Base-by-base conservation (phyloP, 2,888 invertebrate species). In the Lycaena phlaeas region DNA sequence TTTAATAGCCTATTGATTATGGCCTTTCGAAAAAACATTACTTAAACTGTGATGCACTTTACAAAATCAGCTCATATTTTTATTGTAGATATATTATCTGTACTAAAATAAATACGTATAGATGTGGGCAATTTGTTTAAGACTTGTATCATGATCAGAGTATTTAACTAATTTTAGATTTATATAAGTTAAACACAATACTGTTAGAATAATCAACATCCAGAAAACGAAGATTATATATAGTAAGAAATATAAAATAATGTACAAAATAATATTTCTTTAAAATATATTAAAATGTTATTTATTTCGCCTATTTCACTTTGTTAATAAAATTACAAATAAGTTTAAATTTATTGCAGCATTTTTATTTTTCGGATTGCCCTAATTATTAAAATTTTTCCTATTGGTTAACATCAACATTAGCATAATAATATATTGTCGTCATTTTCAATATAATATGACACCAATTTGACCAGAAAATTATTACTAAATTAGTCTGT, bases 191-290 rank as follows among this genome's bases (percentile, higher is more conserved):
- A 39, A 39, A 34, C 22, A 34, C 12, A 7, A 34, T 34, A 22
- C 12, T 34, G 12, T 39, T 18, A 22, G 31, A 26, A 40, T 40
- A 25, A 25, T 31, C 31, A 9, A 30, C 30, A 40, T 31, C 26
- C 26, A 26, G 25, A 40, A 26, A 40, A 14, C 31, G 39, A 25
- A 26, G 26, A 40, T 31, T 40, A 25, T 31, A 30, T 31, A 25
- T 64, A 70, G 51, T 72, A 68, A 70, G 57, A 56, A 53, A 52
- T 68, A 64, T 68, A 67, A 71, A 68, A 61, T 70, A 77, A 75
- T 84, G 82, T 84, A 84, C 82, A 84, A 82, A 81, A 76, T 72
- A 78, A 77, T 79, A 74, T 67, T 73, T 78, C 71, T 64, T 74
- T 69, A 69, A 75, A 75, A 67, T 75, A 74, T 78, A 74, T 71